Evolutionary conservation across 2,113 vertebrate genomes (phyloP).

Genomic region (Muntiacus reevesi): DNA sequence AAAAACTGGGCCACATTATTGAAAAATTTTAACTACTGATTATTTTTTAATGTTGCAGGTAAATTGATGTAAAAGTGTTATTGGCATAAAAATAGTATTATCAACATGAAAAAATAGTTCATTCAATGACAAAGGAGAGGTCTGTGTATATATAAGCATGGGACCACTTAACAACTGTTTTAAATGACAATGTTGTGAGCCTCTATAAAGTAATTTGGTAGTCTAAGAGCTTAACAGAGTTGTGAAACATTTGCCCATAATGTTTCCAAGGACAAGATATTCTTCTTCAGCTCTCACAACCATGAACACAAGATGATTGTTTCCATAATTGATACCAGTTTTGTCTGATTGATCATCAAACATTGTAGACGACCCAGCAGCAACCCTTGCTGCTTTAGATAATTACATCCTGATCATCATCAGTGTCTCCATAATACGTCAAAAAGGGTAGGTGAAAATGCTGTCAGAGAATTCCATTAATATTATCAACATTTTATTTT

Average conservation of each 20-base stretch:
- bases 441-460: background rate
- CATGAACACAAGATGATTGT: background rate
- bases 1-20: background rate
- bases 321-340: background rate
- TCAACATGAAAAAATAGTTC: background rate
- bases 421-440: background rate
- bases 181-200: background rate
- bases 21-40: background rate
- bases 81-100: background rate
- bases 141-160: background rate
- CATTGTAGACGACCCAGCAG: background rate
- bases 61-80: background rate
- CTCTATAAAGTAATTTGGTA: background rate
- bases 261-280: background rate
- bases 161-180: background rate
- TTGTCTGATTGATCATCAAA: conserved; percentile 15
- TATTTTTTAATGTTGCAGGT: background rate
- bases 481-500: conserved; percentile 23
- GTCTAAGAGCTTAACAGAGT: background rate
- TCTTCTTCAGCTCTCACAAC: background rate
- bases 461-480: conserved; percentile 19
- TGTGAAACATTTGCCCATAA: background rate
- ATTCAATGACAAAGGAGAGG: background rate
- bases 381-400: background rate
- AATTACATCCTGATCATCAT: conserved; percentile 40